Evolutionary conservation across 1,140 invertebrate species (phyloP).

Genomic region (Drosophila watanabei): DNA sequence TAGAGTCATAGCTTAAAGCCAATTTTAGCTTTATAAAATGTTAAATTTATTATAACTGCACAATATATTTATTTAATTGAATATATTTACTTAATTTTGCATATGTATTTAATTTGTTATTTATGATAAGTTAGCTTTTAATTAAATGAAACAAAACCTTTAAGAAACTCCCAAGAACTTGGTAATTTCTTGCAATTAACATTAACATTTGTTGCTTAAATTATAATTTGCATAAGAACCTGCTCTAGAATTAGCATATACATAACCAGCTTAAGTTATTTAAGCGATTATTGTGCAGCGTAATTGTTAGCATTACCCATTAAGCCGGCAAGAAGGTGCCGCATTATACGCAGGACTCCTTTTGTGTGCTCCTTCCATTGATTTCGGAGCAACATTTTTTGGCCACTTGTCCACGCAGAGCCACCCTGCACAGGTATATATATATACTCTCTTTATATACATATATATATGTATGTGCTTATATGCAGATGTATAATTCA

Average conservation of each 20-base stretch:
- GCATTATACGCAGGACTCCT: slow-evolving; percentile 31
- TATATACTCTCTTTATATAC: not conserved
- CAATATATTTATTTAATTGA: not conserved
- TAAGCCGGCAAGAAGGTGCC: not conserved
- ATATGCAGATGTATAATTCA: slow-evolving; percentile 70
- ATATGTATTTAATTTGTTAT: not conserved
- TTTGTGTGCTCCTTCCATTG: slow-evolving; percentile 11
- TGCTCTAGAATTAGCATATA: not conserved
- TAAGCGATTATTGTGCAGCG: slow-evolving; percentile 5
- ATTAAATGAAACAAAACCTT: not conserved
- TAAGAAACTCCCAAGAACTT: too few species aligned
- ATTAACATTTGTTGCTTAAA: not conserved
- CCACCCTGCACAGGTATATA: not conserved
- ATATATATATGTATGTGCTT: not conserved
- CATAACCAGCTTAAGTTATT: slow-evolving; percentile 2
- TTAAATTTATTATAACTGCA: not conserved
- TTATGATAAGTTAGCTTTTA: not conserved
- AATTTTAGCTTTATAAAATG: not conserved
- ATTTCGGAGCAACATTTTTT: slow-evolving; percentile 20
- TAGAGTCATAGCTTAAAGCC: not conserved
- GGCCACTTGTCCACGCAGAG: slow-evolving; percentile 71
- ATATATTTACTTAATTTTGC: not conserved
- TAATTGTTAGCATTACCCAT: slow-evolving; percentile 9
- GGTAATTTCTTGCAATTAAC: not conserved
- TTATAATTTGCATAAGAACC: not conserved